Conservation (phyloP, 2,797 vertebrate species). For the Tokudaia muenninki region DNA sequence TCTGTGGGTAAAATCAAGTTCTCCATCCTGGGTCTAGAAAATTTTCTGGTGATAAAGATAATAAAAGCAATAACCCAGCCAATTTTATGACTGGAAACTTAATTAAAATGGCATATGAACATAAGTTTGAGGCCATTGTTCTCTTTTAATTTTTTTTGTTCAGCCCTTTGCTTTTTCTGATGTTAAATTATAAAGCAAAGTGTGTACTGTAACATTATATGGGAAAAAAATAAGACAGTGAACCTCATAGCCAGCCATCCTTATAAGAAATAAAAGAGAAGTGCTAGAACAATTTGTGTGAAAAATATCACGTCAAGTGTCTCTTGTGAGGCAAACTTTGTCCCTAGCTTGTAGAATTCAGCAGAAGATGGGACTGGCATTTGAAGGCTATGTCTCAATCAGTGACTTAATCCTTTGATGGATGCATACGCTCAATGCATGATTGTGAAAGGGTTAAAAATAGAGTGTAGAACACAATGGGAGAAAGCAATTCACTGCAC, state of each 20-base stretch:
- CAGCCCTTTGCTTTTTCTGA: neutral
- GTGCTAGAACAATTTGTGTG: neutral
- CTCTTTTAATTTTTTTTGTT: neutral
- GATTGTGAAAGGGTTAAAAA: neutral
- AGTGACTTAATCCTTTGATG: neutral
- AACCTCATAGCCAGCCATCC: neutral
- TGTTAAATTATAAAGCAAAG: neutral
- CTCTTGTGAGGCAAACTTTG: neutral
- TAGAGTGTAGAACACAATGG: neutral
- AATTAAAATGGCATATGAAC: neutral
- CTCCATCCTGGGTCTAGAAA: neutral
- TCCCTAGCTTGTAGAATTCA: accelerated
- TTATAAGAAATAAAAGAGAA: neutral
- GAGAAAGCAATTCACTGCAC: neutral
- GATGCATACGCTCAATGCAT: no score
- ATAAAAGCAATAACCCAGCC: neutral
- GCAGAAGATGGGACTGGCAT: no score
- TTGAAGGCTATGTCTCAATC: neutral
- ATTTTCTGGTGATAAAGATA: neutral
- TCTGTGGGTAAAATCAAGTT: neutral
- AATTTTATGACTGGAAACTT: neutral
- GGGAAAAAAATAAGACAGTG: neutral
- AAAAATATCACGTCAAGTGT: neutral
- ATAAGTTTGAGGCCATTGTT: neutral
- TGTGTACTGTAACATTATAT: neutral